Conservation (phyloP, 2,113 vertebrate species). For the Lynx canadensis region DNA sequence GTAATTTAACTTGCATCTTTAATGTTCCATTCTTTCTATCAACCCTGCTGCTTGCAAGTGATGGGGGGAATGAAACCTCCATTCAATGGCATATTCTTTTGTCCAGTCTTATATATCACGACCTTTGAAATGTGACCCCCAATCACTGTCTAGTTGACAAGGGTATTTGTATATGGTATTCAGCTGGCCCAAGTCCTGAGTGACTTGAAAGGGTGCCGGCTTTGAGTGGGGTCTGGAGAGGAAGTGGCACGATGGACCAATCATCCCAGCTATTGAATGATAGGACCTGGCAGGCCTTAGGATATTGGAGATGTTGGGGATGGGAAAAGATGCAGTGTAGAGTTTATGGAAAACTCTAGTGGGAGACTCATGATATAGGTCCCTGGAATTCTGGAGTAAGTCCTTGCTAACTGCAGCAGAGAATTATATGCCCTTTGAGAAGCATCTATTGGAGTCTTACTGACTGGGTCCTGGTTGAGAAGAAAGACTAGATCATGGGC, state of each 20-base stretch:
- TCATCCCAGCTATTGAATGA: background rate
- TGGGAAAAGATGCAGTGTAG: background rate
- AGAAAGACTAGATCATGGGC: background rate
- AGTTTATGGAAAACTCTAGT: background rate
- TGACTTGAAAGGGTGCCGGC: background rate
- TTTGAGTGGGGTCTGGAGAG: background rate
- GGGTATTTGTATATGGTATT: background rate
- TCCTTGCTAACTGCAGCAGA: background rate
- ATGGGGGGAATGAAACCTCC: background rate
- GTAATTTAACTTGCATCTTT: background rate
- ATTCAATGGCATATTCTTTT: background rate
- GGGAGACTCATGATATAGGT: background rate
- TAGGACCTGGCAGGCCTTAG: background rate
- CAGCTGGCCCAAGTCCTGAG: background rate
- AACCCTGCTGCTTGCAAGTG: background rate
- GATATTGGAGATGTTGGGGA: background rate
- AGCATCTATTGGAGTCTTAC: background rate
- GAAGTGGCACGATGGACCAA: background rate
- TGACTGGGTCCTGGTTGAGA: background rate
- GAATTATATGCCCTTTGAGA: background rate
- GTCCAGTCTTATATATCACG: background rate
- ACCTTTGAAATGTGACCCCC: background rate
- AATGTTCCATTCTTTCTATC: background rate
- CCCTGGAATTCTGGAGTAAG: background rate
- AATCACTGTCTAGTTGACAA: background rate